Evolutionary conservation across 1,140 invertebrate genomes (phyloP).

Genomic region (Diachasmimorpha longicaudata): DNA sequence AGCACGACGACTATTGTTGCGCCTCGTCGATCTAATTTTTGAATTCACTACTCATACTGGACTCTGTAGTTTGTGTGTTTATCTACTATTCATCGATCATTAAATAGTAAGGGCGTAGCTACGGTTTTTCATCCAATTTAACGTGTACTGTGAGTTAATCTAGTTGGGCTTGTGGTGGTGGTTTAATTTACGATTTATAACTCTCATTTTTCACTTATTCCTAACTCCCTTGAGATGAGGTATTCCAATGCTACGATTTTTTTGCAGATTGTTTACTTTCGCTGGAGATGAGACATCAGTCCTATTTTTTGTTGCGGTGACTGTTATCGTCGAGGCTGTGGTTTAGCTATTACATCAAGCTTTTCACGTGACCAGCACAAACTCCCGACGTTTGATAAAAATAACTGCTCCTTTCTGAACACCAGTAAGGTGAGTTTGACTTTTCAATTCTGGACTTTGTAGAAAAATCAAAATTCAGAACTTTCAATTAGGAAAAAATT

Average conservation of each 20-base stretch:
- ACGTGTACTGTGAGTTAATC: background rate
- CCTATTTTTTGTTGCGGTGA: slow-evolving; percentile 34
- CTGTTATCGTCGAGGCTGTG: slow-evolving; percentile 38
- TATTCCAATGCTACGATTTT: slow-evolving; percentile 3
- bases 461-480: background rate
- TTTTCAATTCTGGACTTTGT: background rate
- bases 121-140: background rate
- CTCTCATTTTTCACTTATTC: background rate
- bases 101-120: slow-evolving; percentile 5
- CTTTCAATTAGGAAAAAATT: no score
- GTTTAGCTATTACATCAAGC: slow-evolving; percentile 41
- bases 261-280: slow-evolving; percentile 54
- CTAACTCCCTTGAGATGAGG: background rate
- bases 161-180: background rate
- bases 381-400: slow-evolving; percentile 9
- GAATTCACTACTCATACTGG: background rate
- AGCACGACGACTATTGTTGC: slow-evolving; percentile 11
- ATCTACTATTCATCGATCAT: slow-evolving; percentile 4
- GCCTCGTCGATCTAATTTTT: slow-evolving; percentile 7
- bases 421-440: slow-evolving; percentile 19
- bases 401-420: background rate
- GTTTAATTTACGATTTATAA: background rate
- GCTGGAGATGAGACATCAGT: slow-evolving; percentile 51
- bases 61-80: background rate
- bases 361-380: slow-evolving; percentile 35